Conservation (phyloP, 2,888 invertebrate genomes). For the Drosophila parthenogenetica region DNA sequence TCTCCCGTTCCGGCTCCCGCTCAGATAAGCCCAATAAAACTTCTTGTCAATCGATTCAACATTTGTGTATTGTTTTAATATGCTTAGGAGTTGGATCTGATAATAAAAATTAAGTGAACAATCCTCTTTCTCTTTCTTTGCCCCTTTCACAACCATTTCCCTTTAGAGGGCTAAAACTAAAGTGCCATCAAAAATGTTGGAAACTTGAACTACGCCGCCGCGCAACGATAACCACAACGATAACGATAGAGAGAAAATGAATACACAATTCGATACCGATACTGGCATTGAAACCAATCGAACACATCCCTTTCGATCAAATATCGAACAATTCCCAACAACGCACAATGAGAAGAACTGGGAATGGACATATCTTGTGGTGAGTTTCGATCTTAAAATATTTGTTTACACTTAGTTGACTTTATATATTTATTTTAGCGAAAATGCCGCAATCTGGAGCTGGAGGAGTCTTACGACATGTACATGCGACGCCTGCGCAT, state of each 20-base stretch:
- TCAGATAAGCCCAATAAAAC: conserved; percentile 36
- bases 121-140: neutral
- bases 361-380: conserved; percentile 85
- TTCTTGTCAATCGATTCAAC: conserved; percentile 37
- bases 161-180: neutral
- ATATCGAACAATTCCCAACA: conserved; percentile 59
- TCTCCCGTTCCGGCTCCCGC: conserved; percentile 10
- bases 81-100: conserved; percentile 59
- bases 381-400: conserved; percentile 42
- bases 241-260: conserved; percentile 48
- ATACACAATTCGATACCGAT: conserved; percentile 69
- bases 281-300: conserved; percentile 59
- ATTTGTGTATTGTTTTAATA: conserved; percentile 34
- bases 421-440: conserved; percentile 86
- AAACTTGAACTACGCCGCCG: conserved; percentile 32
- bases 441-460: conserved; percentile 90
- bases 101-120: conserved; percentile 28
- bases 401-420: neutral
- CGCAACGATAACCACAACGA: conserved; percentile 20
- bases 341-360: conserved; percentile 83
- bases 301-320: conserved; percentile 49
- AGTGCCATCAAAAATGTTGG: conserved; percentile 47
- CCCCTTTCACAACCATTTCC: neutral
- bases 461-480: conserved; percentile 90
- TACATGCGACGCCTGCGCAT: conserved; percentile 92